Conservation (phyloP, 2,797 vertebrate genomes). For the Harpagifer antarcticus region DNA sequence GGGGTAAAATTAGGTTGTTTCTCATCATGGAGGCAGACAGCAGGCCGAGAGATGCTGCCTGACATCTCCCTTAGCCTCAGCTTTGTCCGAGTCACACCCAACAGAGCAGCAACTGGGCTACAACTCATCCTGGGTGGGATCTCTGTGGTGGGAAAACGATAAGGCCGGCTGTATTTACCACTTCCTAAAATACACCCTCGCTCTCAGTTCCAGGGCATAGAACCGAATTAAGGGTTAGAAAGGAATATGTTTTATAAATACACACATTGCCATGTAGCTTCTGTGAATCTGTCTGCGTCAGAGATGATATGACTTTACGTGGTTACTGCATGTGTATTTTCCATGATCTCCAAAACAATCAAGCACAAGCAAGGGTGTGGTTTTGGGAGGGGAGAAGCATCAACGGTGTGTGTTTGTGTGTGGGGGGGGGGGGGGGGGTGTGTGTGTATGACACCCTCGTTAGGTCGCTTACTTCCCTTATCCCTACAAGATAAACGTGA, state of each 20-base stretch:
- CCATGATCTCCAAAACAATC: slow-evolving; percentile 12
- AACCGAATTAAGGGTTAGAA: slow-evolving; percentile 56
- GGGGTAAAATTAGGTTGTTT: slow-evolving; percentile 6
- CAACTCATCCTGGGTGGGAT: slow-evolving; percentile 34
- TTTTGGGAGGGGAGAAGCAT: background rate
- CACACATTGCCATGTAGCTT: slow-evolving; percentile 27
- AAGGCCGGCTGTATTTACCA: slow-evolving; percentile 70
- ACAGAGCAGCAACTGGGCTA: slow-evolving; percentile 36
- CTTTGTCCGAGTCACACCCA: slow-evolving; percentile 24
- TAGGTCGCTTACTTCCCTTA: slow-evolving; percentile 31
- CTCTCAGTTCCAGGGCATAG: slow-evolving; percentile 56
- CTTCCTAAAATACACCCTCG: slow-evolving; percentile 78
- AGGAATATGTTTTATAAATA: slow-evolving; percentile 71
- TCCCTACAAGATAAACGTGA: slow-evolving; percentile 35
- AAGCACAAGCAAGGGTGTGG: background rate
- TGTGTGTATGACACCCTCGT: slow-evolving; percentile 15
- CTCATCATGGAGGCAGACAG: slow-evolving; percentile 29
- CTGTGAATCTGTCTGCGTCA: slow-evolving; percentile 8
- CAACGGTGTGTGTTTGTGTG: background rate
- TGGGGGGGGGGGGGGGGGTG: background rate
- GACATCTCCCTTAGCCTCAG: slow-evolving; percentile 37
- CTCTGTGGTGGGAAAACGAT: slow-evolving; percentile 58
- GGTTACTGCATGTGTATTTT: slow-evolving; percentile 25
- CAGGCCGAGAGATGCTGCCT: slow-evolving; percentile 22
- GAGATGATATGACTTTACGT: slow-evolving; percentile 43